These are phyloP conservation scores for Aspidiotus destructor DNA, from an alignment of 2,888 invertebrate genomes.

Conservation along the genomic window DNA sequence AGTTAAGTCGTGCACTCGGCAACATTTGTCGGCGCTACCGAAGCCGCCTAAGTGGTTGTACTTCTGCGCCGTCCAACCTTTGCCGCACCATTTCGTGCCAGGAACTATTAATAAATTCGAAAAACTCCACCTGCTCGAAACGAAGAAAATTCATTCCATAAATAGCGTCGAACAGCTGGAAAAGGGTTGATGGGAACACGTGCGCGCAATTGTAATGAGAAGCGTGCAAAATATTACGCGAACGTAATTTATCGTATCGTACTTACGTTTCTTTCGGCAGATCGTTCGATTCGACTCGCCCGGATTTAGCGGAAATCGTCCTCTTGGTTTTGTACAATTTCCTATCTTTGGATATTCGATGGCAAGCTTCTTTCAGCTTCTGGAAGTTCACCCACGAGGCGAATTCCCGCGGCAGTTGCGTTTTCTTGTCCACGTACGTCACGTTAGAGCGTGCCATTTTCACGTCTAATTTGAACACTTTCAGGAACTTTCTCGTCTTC, in stretches of 20 bases:
- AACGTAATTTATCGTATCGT: neutral
- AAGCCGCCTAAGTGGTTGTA: constrained; percentile 77
- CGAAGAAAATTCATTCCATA: no score
- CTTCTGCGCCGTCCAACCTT: constrained; percentile 68
- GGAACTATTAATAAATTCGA: constrained; percentile 56
- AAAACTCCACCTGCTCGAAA: constrained; percentile 21
- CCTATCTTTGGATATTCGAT: constrained; percentile 36
- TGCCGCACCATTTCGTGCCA: constrained; percentile 90
- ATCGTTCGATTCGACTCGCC: constrained; percentile 16
- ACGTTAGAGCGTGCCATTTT: constrained; percentile 26
- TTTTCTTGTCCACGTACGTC: constrained; percentile 32
- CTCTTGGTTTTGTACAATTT: constrained; percentile 42
- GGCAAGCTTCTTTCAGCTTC: constrained; percentile 50
- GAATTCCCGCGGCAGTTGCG: constrained; percentile 45
- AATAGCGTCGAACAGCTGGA: no score
- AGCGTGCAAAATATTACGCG: constrained; percentile 4
- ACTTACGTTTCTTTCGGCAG: constrained; percentile 29
- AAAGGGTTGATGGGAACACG: no score
- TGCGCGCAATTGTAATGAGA: neutral
- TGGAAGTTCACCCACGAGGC: constrained; percentile 52
- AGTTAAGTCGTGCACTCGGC: constrained; percentile 73
- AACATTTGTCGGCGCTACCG: constrained; percentile 69
- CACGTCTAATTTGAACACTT: constrained; percentile 43
- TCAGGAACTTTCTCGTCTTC: constrained; percentile 51
- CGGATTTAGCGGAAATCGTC: constrained; percentile 34